These are phyloP conservation scores for Uloborus diversus DNA, from an alignment of 1,140 invertebrate species.

Conservation along the genomic window DNA sequence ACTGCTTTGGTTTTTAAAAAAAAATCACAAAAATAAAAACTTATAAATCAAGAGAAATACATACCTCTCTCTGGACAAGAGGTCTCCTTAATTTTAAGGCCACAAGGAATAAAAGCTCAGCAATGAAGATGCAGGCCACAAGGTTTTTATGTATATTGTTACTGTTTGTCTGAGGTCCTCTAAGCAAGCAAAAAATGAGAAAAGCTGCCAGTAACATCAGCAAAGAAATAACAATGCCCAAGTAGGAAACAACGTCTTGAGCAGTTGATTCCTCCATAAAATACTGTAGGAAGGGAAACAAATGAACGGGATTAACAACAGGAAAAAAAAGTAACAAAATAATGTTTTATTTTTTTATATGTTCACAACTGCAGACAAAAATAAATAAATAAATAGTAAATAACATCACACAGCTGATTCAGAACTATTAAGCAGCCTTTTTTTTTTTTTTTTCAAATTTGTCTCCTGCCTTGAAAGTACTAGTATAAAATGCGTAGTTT, in stretches of 20 bases:
- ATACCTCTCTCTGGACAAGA: constrained; percentile 72
- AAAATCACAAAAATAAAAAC: background rate
- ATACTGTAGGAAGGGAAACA: constrained; percentile 29
- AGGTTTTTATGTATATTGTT: constrained; percentile 95
- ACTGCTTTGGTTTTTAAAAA: background rate
- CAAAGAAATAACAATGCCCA: constrained; percentile 78
- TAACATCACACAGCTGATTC: too few relatives aligned
- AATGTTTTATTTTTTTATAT: too few relatives aligned
- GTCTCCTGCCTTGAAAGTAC: too few relatives aligned
- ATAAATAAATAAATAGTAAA: too few relatives aligned
- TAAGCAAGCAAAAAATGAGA: constrained; percentile 79
- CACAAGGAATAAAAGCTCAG: constrained; percentile 85
- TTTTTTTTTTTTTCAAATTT: too few relatives aligned
- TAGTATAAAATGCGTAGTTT: too few relatives aligned
- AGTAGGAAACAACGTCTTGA: constrained; percentile 87
- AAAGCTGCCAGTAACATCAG: constrained; percentile 74
- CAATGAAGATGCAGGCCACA: constrained; percentile 85
- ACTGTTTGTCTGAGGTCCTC: constrained; percentile 81
- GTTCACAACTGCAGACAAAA: too few relatives aligned
- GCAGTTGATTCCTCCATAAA: constrained; percentile 70
- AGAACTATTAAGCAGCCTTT: too few relatives aligned
- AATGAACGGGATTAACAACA: too few relatives aligned
- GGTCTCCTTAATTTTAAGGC: constrained; percentile 80
- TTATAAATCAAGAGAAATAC: background rate
- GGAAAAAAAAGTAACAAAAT: too few relatives aligned